Evolutionary conservation across 2,888 invertebrate genomes (phyloP).

Genomic region (Pristionchus arcanus): DNA sequence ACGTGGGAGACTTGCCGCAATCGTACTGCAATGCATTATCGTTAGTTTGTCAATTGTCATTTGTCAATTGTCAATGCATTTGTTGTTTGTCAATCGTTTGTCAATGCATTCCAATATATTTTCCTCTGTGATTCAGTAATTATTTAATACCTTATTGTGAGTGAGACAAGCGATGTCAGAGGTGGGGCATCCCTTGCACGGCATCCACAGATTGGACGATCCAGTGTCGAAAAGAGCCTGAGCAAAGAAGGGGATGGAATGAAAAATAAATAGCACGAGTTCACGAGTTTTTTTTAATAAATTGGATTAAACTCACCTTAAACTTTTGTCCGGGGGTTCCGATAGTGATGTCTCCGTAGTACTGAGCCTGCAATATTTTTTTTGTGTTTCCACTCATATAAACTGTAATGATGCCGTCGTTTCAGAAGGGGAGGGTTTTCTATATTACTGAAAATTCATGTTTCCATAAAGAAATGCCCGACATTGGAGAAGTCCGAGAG

Average conservation of each 20-base stretch:
- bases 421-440: neutral
- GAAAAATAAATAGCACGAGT: neutral
- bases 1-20: constrained; percentile 88
- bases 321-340: constrained; percentile 82
- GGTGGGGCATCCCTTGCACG: constrained; percentile 92
- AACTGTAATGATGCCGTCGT: neutral
- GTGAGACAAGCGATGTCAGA: constrained; percentile 92
- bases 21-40: constrained; percentile 85
- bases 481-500: constrained; percentile 69
- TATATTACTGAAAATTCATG: neutral
- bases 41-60: too few species aligned
- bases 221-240: constrained; percentile 91
- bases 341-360: constrained; percentile 82
- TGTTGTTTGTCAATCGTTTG: too few species aligned
- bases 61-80: too few species aligned
- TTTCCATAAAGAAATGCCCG: neutral
- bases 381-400: neutral
- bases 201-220: constrained; percentile 98
- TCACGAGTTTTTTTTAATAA: too few species aligned
- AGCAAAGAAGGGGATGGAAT: neutral
- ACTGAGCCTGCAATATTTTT: constrained; percentile 80
- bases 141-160: constrained; percentile 62
- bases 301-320: constrained; percentile 83
- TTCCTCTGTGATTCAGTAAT: neutral
- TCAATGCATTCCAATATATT: too few species aligned